Evolutionary conservation across 1,140 invertebrate species (phyloP).

Genomic region (Hirudo medicinalis): DNA sequence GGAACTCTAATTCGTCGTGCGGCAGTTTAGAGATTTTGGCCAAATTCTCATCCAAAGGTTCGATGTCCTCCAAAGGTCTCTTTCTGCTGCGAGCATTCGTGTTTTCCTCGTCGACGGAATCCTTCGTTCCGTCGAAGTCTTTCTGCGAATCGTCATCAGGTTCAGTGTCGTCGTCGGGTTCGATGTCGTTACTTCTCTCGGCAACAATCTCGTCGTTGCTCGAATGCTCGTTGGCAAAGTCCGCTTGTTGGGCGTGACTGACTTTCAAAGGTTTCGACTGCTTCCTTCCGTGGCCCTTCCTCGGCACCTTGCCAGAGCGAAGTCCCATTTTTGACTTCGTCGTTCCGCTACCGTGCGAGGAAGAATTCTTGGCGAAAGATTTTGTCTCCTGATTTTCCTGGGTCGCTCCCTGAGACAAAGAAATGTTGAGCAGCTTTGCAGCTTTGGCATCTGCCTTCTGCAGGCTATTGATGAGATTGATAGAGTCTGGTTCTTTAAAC

Average conservation of each 20-base stretch:
- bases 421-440: not conserved
- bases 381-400: not conserved
- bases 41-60: no score
- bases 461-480: not conserved
- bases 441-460: not conserved
- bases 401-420: not conserved
- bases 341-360: not conserved
- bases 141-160: conserved; percentile 7
- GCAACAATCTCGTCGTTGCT: not conserved
- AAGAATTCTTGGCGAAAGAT: not conserved
- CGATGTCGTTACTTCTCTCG: not conserved
- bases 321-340: not conserved
- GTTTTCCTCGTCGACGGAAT: no score
- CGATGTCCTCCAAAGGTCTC: no score
- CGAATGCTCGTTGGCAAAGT: not conserved
- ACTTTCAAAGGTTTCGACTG: conserved; percentile 20
- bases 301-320: not conserved
- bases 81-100: no score
- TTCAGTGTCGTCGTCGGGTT: conserved; percentile 2
- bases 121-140: not conserved
- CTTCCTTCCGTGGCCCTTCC: conserved; percentile 21
- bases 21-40: no score
- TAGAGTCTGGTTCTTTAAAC: conserved; percentile 5
- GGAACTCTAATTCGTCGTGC: no score
- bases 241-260: conserved; percentile 9